Conservation (phyloP, 2,888 invertebrate genomes). For the Hemistola chrysoprasaria region DNA sequence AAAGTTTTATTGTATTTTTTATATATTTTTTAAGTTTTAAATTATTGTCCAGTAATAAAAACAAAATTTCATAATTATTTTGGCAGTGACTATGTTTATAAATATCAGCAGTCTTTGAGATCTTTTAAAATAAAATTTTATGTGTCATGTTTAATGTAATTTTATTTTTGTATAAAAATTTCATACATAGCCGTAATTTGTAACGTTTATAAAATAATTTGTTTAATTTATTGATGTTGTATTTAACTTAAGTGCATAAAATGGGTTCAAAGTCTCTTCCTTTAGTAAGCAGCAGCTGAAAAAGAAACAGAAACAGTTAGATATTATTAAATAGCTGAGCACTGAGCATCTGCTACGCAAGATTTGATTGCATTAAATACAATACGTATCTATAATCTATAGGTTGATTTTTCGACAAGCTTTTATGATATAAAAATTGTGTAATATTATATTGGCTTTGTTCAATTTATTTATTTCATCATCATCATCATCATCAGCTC, state of each 20-base stretch:
- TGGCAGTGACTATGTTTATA: conserved; percentile 78
- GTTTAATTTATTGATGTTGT: conserved; percentile 44
- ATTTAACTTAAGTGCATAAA: conserved; percentile 53
- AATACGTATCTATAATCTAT: too few relatives aligned
- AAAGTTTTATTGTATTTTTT: conserved; percentile 68
- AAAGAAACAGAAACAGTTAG: conserved; percentile 32
- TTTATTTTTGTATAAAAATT: conserved; percentile 37
- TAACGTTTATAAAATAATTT: conserved; percentile 57
- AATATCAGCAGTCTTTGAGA: conserved; percentile 41
- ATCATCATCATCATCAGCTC: too few relatives aligned
- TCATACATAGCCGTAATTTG: conserved; percentile 68
- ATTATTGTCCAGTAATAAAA: conserved; percentile 68
- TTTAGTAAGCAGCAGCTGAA: conserved; percentile 78
- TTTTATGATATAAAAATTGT: too few relatives aligned
- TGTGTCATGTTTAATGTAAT: conserved; percentile 25
- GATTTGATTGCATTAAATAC: too few relatives aligned
- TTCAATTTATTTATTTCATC: too few relatives aligned
- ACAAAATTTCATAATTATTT: conserved; percentile 60
- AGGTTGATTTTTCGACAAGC: too few relatives aligned
- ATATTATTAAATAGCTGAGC: too few relatives aligned
- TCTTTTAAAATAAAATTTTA: conserved; percentile 34
- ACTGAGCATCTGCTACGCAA: too few relatives aligned
- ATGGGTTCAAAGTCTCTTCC: conserved; percentile 56
- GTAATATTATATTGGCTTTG: too few relatives aligned
- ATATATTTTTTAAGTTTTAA: conserved; percentile 62